A percentile compares a stretch with the other conserved stretches of the same genome.
Evolutionary conservation across 92 coral and sea anemone genomes (phyloP).

Genomic region (Zoanthus sociatus): DNA sequence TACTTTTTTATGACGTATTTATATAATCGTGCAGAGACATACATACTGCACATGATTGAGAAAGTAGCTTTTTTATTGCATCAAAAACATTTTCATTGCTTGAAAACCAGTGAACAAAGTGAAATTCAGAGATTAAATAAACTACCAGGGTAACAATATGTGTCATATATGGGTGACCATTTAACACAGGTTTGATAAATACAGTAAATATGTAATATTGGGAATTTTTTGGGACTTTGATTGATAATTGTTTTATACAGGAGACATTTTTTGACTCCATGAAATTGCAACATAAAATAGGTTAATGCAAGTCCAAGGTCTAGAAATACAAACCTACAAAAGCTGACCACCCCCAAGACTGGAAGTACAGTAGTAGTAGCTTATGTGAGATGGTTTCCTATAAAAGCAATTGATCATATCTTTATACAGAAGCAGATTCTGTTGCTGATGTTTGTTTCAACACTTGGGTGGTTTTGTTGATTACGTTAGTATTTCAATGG

Average conservation of each 20-base stretch:
- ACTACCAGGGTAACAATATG: background rate
- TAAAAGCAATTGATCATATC: conserved; percentile 9
- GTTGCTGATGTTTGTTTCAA: conserved; percentile 10
- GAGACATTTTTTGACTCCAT: conserved; percentile 7
- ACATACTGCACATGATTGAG: no score
- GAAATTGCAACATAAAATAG: conserved; percentile 12
- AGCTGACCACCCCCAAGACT: conserved; percentile 11
- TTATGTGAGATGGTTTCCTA: conserved; percentile 10
- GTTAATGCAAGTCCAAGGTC: conserved; percentile 6
- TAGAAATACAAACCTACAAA: conserved; percentile 8
- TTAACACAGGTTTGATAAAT: conserved; percentile 12
- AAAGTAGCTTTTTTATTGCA: no score
- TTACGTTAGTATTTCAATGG: conserved; percentile 1
- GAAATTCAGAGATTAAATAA: background rate
- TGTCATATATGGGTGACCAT: conserved; percentile 3
- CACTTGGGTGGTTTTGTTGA: conserved; percentile 11
- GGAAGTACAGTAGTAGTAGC: conserved; percentile 2
- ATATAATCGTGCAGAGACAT: no score
- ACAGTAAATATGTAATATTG: conserved; percentile 1
- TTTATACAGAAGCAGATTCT: conserved; percentile 12
- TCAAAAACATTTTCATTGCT: no score
- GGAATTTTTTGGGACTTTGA: conserved; percentile 1
- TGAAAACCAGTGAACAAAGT: background rate
- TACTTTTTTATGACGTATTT: no score
- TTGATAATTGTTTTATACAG: conserved; percentile 8